These are phyloP conservation scores for Hassar affinis DNA, from an alignment of 2,113 vertebrate species.

Conservation along the genomic window DNA sequence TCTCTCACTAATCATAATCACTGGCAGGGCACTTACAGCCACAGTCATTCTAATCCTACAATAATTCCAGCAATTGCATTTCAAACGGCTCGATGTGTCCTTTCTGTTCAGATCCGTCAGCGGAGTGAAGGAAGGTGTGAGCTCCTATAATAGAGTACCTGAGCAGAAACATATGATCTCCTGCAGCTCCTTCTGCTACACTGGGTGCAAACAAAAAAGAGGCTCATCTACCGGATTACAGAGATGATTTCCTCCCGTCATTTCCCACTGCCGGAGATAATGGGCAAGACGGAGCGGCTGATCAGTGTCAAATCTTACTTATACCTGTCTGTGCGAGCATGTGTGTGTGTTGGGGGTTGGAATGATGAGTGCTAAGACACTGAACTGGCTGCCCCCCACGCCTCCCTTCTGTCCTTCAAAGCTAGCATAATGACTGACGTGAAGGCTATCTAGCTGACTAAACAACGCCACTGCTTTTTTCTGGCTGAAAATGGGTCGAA, in stretches of 20 bases:
- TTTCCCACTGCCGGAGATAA: conserved; percentile 68
- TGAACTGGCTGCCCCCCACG: neutral
- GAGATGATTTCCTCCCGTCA: conserved; percentile 64
- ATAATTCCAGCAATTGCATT: conserved; percentile 50
- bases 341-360: conserved; percentile 43
- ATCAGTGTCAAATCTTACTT: conserved; percentile 68
- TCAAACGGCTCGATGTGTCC: conserved; percentile 50
- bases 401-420: conserved; percentile 5
- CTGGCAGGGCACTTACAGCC: conserved; percentile 43
- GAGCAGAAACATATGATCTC: conserved; percentile 58
- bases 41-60: conserved; percentile 43
- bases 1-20: conserved; percentile 40
- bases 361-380: conserved; percentile 15
- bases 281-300: conserved; percentile 65
- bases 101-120: conserved; percentile 47
- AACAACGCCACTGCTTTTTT: conserved; percentile 19
- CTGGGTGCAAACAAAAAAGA: conserved; percentile 73
- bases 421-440: conserved; percentile 1
- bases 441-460: conserved; percentile 61
- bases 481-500: neutral
- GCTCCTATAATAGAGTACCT: conserved; percentile 61
- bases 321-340: conserved; percentile 58
- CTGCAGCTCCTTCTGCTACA: conserved; percentile 74
- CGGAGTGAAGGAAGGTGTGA: conserved; percentile 52
- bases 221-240: conserved; percentile 61